phyloP scores from a whole-genome alignment of 2,888 invertebrate species.

The Drosophila limbata region DNA sequence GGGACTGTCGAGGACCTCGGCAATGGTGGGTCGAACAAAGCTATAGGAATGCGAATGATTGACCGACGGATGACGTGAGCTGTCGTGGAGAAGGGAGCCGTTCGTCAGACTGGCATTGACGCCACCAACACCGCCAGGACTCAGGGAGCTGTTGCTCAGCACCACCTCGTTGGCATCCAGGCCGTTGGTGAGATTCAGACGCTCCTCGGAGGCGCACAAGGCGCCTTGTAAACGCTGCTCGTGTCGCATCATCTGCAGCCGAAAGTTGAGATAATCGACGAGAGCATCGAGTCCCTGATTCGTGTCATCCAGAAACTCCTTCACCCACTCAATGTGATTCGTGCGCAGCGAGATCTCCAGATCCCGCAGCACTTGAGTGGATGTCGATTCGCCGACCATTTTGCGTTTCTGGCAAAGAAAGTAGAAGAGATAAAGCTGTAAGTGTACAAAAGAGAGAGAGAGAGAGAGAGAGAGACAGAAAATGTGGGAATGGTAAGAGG shows the following conservation, averaged over 20 bases:
- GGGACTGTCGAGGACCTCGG: constrained; percentile 89
- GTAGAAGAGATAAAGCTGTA: constrained; percentile 85
- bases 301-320: constrained; percentile 98
- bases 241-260: constrained; percentile 96
- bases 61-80: constrained; percentile 52
- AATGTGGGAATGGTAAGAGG: constrained; percentile 30
- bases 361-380: constrained; percentile 98
- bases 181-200: constrained; percentile 86
- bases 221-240: constrained; percentile 93
- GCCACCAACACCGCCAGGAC: constrained; percentile 73
- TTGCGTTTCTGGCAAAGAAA: constrained; percentile 95
- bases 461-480: constrained; percentile 44
- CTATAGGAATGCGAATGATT: constrained; percentile 75
- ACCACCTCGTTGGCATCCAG: constrained; percentile 61
- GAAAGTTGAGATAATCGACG: constrained; percentile 98
- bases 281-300: constrained; percentile 98
- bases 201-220: constrained; percentile 91
- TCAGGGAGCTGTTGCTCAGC: constrained; percentile 84
- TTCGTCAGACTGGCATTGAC: constrained; percentile 50
- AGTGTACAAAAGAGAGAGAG: constrained; percentile 77
- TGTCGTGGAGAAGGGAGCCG: constrained; percentile 70
- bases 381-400: constrained; percentile 98
- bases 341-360: constrained; percentile 99
- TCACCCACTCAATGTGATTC: constrained; percentile 99
- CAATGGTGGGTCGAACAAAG: constrained; percentile 86